Conservation (phyloP, 2,797 vertebrate species). For the Carapus acus region DNA sequence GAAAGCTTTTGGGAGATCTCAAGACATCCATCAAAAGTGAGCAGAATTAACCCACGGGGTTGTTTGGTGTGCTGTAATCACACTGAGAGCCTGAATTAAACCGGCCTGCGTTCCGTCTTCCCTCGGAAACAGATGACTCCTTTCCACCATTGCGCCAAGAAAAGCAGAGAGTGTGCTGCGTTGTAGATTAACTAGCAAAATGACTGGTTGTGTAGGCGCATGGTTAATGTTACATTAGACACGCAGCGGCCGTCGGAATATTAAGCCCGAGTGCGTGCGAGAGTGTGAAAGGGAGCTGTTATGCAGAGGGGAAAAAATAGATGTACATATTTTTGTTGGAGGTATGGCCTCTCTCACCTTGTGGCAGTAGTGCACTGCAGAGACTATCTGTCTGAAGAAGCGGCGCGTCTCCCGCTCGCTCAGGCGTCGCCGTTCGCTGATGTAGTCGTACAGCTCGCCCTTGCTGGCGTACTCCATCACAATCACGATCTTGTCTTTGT, state of each 20-base stretch:
- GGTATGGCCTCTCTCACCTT: constrained; percentile 75
- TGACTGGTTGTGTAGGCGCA: constrained; percentile 31
- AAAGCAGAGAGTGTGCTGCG: constrained; percentile 50
- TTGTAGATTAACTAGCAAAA: constrained; percentile 48
- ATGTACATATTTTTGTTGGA: constrained; percentile 5
- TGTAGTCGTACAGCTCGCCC: constrained; percentile 97
- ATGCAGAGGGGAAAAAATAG: constrained; percentile 3
- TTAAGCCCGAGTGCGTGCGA: constrained; percentile 21
- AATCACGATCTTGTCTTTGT: constrained; percentile 99
- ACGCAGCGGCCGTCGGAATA: constrained; percentile 29
- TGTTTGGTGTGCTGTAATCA: constrained; percentile 40
- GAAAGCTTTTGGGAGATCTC: constrained; percentile 42
- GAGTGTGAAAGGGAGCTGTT: background rate
- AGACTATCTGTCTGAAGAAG: constrained; percentile 98
- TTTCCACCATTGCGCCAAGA: constrained; percentile 55
- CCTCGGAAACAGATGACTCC: constrained; percentile 67
- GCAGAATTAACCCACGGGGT: constrained; percentile 37
- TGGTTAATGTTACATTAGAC: constrained; percentile 46
- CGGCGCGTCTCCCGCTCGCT: constrained; percentile 92
- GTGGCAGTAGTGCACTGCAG: constrained; percentile 96
- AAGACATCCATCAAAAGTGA: constrained; percentile 45
- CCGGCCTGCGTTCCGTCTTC: constrained; percentile 59
- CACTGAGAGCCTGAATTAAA: constrained; percentile 54
- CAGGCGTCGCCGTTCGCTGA: constrained; percentile 90
- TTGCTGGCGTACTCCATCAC: constrained; percentile 99